Evolutionary conservation across 2,113 vertebrate species (phyloP), one percentile per base, ranked within the genome.

Genomic region (Cebidichthys violaceus): DNA sequence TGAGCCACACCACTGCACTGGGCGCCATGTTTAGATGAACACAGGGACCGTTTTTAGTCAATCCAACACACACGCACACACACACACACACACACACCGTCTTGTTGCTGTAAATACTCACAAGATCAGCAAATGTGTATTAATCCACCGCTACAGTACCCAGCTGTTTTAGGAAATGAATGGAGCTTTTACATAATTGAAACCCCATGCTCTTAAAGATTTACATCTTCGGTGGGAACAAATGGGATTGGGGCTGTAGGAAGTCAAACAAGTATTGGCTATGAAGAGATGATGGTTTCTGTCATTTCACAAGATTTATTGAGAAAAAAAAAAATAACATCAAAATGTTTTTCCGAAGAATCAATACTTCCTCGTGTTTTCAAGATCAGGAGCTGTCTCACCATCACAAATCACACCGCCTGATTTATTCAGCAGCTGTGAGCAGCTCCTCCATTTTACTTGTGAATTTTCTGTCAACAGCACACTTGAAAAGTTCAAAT

Each of bases 181-280:
- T 55, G 50, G 14, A 71, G 13, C 50, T 39, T 60, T 71, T 57
- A 27, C 37, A 57, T 39, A 57, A 71, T 55, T 55, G 31, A 70
- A 70, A 55, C 22, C 15, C 7, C 8, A 1, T 50, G 20, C 45
- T 54, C 22, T 70, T 17, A 35, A 41, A 66, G 6, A 45, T 43
- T 67, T 62, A 75, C 29, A 62, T 50, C 41, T 31, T 29, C 39
- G 1, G 35, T 10, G 6, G 55, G 54, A 55, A 37, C 18, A 24
- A 68, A 45, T 18, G 20, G 65, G 52, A 29, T 41, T 57, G 50
- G 22, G 8, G 37, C 18, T 60, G 35, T 22, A 14, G 43, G 22
- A 72, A 59, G 70, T 72, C 33, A 54, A 18, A 73, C 1, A 35
- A 33, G 60, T 6, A 52, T 52, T 7, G 14, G 17, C 17, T 29